Percentiles rank a stretch among this genome's conserved stretches.
phyloP scores from a whole-genome alignment of 2,113 vertebrate species.

The Cervus canadensis region DNA sequence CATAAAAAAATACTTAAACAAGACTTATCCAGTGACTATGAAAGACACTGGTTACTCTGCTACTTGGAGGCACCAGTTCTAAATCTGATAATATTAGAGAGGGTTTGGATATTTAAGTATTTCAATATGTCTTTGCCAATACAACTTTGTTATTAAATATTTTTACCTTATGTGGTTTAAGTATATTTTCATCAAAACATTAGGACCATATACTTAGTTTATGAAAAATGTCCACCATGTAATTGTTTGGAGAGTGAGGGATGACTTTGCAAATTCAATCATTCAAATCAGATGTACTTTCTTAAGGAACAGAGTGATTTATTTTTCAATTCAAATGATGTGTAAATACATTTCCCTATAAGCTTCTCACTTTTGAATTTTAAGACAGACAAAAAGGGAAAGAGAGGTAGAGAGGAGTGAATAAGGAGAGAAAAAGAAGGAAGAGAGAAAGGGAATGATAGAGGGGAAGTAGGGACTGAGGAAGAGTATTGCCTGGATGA shows the following conservation, averaged over 20 bases:
- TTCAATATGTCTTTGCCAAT: not conserved
- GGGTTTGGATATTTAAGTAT: not conserved
- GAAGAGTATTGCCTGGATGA: not conserved
- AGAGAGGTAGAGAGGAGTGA: not conserved
- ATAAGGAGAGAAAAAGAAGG: not conserved
- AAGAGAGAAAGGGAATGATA: not conserved
- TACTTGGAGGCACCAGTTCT: not conserved
- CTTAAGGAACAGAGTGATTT: not conserved
- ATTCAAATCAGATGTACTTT: slow-evolving; percentile 8
- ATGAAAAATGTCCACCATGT: not conserved
- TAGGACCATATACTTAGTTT: not conserved
- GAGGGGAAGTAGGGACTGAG: not conserved
- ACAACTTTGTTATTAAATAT: not conserved
- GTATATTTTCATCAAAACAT: not conserved
- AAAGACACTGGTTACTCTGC: not conserved
- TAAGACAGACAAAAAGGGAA: not conserved
- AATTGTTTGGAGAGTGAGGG: not conserved
- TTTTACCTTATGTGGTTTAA: not conserved
- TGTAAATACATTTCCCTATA: not conserved
- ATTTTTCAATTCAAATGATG: not conserved
- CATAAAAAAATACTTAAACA: not conserved
- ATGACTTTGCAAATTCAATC: not conserved
- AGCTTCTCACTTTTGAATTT: not conserved
- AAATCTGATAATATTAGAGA: not conserved
- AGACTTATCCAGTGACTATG: not conserved